Percentiles rank a stretch among this genome's conserved stretches.
phyloP scores from a whole-genome alignment of 2,113 vertebrate genomes.

The Passerina amoena region DNA sequence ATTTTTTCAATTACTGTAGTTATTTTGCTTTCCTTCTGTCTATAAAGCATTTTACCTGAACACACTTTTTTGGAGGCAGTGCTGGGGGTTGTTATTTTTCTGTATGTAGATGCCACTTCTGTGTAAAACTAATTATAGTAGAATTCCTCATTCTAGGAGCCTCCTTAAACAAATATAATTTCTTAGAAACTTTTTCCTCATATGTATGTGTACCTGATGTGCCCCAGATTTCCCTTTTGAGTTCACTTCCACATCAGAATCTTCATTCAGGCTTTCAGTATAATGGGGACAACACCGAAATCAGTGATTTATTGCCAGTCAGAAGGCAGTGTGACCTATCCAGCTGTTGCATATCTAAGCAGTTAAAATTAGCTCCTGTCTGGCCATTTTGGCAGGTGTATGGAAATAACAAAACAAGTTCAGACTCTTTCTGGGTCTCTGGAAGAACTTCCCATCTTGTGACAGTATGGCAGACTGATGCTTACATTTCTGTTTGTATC shows the following conservation, averaged over 20 bases:
- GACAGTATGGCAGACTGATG: neutral
- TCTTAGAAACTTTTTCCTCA: neutral
- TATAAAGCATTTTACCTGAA: neutral
- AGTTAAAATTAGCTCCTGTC: neutral
- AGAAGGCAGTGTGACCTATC: neutral
- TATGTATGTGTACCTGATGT: neutral
- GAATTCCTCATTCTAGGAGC: neutral
- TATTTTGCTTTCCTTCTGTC: neutral
- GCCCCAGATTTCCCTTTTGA: neutral
- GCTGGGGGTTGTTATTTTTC: fast-evolving
- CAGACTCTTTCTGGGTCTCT: neutral
- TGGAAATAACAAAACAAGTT: neutral
- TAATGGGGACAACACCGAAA: neutral
- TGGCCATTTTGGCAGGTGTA: neutral
- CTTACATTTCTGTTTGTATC: neutral
- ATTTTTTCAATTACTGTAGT: neutral
- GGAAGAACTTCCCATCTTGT: neutral
- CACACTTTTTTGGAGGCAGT: neutral
- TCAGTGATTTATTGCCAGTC: neutral
- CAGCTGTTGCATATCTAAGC: neutral
- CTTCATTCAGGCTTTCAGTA: neutral
- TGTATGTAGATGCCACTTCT: neutral
- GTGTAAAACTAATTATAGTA: neutral
- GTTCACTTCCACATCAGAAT: neutral
- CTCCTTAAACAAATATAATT: neutral